Base-by-base conservation (phyloP, 35 echinoderm and acorn worm genomes). In the Apostichopus parvimensis region DNA sequence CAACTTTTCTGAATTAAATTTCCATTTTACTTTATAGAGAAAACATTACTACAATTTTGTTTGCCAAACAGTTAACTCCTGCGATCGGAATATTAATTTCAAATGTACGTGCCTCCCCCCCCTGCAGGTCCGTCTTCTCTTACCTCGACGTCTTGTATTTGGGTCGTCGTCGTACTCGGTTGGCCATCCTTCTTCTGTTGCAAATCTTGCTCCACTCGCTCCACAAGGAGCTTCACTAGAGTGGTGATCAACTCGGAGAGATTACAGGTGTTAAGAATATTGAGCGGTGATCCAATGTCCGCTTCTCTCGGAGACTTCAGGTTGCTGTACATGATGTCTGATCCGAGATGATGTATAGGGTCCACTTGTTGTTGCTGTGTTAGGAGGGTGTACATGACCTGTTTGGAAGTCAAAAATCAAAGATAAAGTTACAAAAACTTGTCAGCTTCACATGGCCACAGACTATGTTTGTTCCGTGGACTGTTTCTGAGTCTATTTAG, bases 331-430 rank as follows among this genome's bases (percentile, higher is more conserved):
- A 56, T 5, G 53, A n/a, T 17, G 56, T 83, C 80, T 17, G 80
- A 56, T 5, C 52, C 54, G 14, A 55, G 59, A 80, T 56, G 68
- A 45, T 45, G 34, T 45, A 45, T 45, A 25, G 91, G 91, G 9
- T 87, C 57, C 7, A 34, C 76, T 11, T 25, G 80, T 10, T 90
- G 89, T 56, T 94, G 89, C 4, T 91, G 89, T n/a, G 93, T 71
- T 10, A 94, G 80, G 9, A 94, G 76, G 6, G 65, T 86, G 89
- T 87, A 28, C 26, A 25, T 25, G 24, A 25, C 24, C 34, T 45
- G 34, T 45, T 28, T 52, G 18, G 61, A 80, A 57, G 34, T 45
- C 17, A 57, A 75, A 62, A 58, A n/a, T 80, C 4, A 53, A 73
- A 24, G 5, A 34, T 1, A 34, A 1, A 34, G n/a, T 24, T 24